Evolutionary conservation across 2,888 invertebrate species (phyloP).

Genomic region (Cataglyphis cursor): DNA sequence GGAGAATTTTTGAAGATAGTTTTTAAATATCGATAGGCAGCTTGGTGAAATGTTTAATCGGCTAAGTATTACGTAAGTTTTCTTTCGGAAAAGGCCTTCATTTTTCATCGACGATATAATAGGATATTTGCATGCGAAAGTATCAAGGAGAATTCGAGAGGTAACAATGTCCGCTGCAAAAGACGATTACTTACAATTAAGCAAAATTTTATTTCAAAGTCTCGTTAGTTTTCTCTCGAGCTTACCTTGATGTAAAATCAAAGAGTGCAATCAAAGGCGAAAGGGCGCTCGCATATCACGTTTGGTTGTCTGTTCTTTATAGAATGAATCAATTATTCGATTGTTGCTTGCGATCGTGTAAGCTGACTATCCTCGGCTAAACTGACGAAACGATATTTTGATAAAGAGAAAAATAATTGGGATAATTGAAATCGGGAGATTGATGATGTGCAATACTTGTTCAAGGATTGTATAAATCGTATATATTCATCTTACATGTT

Average conservation of each 20-base stretch:
- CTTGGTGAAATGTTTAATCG: conserved; percentile 65
- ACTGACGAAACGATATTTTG: conserved; percentile 78
- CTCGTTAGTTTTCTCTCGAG: conserved; percentile 17
- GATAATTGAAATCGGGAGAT: conserved; percentile 29
- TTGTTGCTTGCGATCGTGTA: conserved; percentile 39
- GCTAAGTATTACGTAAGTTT: conserved; percentile 63
- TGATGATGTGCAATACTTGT: conserved; percentile 49
- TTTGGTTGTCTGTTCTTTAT: conserved; percentile 51
- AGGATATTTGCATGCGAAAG: neutral
- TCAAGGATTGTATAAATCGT: conserved; percentile 29
- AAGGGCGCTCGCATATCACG: conserved; percentile 72
- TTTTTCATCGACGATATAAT: conserved; percentile 22
- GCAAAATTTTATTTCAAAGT: conserved; percentile 12
- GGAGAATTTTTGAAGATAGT: conserved; percentile 44
- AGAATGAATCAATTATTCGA: conserved; percentile 56
- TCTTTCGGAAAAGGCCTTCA: conserved; percentile 31
- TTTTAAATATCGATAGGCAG: conserved; percentile 54
- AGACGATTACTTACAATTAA: neutral
- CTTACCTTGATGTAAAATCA: conserved; percentile 62
- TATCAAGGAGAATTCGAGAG: conserved; percentile 27
- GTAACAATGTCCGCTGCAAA: neutral
- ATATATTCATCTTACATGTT: conserved; percentile 20
- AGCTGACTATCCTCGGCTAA: conserved; percentile 51
- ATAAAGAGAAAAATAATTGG: conserved; percentile 60
- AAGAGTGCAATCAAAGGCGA: conserved; percentile 71